A percentile compares a stretch with the other conserved stretches of the same genome.
Conservation (phyloP, 2,113 vertebrate genomes). For the Pelmatolapia mariae region DNA sequence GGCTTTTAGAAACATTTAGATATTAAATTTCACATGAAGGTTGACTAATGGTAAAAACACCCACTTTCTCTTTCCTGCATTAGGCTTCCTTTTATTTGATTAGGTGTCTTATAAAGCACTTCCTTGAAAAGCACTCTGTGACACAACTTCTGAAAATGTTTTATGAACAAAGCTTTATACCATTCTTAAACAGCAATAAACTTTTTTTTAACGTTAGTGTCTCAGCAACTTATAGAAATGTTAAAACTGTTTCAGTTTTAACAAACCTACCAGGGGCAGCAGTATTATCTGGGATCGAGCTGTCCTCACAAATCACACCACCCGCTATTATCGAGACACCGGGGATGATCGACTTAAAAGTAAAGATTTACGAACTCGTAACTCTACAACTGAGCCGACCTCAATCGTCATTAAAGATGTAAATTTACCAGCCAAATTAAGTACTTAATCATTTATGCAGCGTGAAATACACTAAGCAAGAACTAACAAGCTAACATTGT, state of each 20-base stretch:
- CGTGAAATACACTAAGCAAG: neutral
- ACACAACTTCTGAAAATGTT: neutral
- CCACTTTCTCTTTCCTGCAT: neutral
- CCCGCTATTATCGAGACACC: neutral
- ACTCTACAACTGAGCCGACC: neutral
- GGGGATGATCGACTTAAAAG: neutral
- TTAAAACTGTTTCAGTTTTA: neutral
- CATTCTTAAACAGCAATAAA: neutral
- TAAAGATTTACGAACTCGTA: neutral
- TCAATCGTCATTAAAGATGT: rapidly evolving
- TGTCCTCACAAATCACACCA: neutral
- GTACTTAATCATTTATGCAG: neutral
- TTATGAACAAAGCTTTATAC: neutral
- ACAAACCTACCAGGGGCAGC: neutral
- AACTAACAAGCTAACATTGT: neutral
- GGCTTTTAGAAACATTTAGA: neutral
- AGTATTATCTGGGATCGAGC: neutral
- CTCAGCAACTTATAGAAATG: neutral
- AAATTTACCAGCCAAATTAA: rapidly evolving
- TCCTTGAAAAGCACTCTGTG: neutral
- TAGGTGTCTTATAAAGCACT: neutral
- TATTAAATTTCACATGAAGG: neutral
- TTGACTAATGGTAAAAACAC: neutral
- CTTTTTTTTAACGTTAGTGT: neutral
- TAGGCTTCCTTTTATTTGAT: neutral